Evolutionary conservation across 2,797 vertebrate genomes (phyloP), one percentile per base, ranked within the genome.

Genomic region (Anableps anableps): DNA sequence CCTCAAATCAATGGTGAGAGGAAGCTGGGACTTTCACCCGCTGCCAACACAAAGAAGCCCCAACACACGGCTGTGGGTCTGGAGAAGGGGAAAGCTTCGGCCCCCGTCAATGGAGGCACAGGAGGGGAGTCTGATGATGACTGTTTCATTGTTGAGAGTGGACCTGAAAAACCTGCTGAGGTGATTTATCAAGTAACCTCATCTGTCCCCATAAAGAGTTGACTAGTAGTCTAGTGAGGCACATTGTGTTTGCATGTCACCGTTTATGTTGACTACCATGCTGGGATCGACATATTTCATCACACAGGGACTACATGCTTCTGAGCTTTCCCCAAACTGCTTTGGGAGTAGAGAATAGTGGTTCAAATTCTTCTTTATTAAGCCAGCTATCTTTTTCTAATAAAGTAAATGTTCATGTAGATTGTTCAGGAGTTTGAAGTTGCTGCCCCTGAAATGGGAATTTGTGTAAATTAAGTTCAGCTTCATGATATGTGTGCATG

Each of bases 151-250:
- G 89, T 95, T 80, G 95, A 95, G 88, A 89, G 73, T 1, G 79
- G 84, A 81, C 79, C 92, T 78, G 86, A 90, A 31, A 94, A 94
- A 88, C 83, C 94, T 23, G 91, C 91, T 55, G 92, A 95, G 81
- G 82, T 93, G 88, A 94, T 95, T 77, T 94, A 94, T 78, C 92
- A 95, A 88, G 88, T 93, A n/a, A 91, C 91, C 10, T 94, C 94
- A 29, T 93, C 91, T 41, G 91, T 95, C 68, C 92, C 93, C 2
- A 93, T 93, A 74, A 90, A 91, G 81, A 92, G 85, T 89, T 95
- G 91, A 94, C 82, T 55, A 80, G 74, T 41, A 14, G 34, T 53
- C 55, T 58, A 58, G 31, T 68, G 64, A 45, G 17, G 62, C 77
- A 58, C 66, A 48, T 47, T 58, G 19, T 72, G n/a, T 84, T 77